Evolutionary conservation across 2,797 vertebrate species (phyloP).

Genomic region (Epinephelus awoara): DNA sequence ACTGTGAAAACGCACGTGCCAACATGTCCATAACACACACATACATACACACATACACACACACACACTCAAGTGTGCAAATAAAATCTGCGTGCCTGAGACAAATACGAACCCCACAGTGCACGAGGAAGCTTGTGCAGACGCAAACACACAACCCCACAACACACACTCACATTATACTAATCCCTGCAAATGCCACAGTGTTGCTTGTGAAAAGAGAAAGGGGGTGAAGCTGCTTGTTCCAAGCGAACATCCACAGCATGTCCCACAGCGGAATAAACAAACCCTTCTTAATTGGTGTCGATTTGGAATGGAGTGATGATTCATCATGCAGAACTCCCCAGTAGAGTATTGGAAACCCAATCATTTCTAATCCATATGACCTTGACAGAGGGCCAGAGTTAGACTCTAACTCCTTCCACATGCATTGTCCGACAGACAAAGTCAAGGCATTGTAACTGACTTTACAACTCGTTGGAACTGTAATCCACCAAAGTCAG

Average conservation of each 20-base stretch:
- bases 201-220: constrained; percentile 68
- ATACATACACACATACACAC: constrained; percentile 23
- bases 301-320: constrained; percentile 83
- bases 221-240: constrained; percentile 63
- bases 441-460: constrained; percentile 68
- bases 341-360: constrained; percentile 82
- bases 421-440: constrained; percentile 60
- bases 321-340: constrained; percentile 85
- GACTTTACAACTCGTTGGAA: constrained; percentile 74
- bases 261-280: constrained; percentile 79
- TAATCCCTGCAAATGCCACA: constrained; percentile 80
- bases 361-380: constrained; percentile 86
- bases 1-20: constrained; percentile 51
- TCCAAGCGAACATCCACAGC: constrained; percentile 69
- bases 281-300: constrained; percentile 85
- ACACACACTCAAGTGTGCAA: constrained; percentile 34
- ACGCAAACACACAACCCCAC: constrained; percentile 33
- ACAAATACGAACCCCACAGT: constrained; percentile 53
- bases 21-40: constrained; percentile 14
- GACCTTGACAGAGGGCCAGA: constrained; percentile 82
- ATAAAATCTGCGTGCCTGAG: constrained; percentile 52
- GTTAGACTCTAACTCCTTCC: constrained; percentile 64
- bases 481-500: constrained; percentile 79
- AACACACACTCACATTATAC: constrained; percentile 41
- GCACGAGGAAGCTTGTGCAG: constrained; percentile 12